Percentiles rank a stretch among this genome's conserved stretches.
These are phyloP conservation scores for human (Homo sapiens) DNA, from an alignment of 2,113 vertebrate genomes.

Conservation along the genomic window DNA sequence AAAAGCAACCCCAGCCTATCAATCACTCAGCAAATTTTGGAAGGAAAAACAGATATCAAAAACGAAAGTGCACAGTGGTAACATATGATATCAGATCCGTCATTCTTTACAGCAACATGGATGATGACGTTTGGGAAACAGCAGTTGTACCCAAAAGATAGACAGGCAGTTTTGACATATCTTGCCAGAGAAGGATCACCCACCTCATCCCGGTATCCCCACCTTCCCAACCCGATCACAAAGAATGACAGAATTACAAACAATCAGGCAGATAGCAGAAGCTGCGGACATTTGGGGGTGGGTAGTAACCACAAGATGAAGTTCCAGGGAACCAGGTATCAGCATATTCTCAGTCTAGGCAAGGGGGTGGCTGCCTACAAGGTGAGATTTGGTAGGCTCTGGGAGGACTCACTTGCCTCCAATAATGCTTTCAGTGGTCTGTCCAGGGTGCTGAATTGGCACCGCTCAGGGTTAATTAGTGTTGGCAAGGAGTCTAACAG, in stretches of 20 bases:
- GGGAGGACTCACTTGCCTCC: neutral
- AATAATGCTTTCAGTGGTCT: accelerated
- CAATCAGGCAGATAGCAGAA: slow-evolving; percentile 34
- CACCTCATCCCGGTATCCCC: neutral
- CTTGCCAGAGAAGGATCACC: slow-evolving; percentile 49
- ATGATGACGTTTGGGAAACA: neutral
- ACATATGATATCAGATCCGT: neutral
- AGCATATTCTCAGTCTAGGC: neutral
- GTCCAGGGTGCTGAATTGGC: neutral
- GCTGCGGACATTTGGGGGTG: neutral
- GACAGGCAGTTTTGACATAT: slow-evolving; percentile 65
- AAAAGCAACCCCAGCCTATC: neutral
- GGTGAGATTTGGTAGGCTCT: no score
- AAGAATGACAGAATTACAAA: slow-evolving; percentile 59
- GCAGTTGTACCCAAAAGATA: slow-evolving; percentile 54
- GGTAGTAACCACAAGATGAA: neutral
- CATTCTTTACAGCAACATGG: slow-evolving; percentile 58
- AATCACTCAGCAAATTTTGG: neutral
- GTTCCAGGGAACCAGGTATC: neutral
- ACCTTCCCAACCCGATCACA: neutral
- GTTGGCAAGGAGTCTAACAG: neutral
- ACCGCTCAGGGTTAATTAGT: neutral
- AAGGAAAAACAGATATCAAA: neutral
- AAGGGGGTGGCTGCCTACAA: neutral
- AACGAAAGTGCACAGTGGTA: neutral